Base-by-base conservation (phyloP, 1,140 invertebrate species). In the Parapsyche elsis region DNA sequence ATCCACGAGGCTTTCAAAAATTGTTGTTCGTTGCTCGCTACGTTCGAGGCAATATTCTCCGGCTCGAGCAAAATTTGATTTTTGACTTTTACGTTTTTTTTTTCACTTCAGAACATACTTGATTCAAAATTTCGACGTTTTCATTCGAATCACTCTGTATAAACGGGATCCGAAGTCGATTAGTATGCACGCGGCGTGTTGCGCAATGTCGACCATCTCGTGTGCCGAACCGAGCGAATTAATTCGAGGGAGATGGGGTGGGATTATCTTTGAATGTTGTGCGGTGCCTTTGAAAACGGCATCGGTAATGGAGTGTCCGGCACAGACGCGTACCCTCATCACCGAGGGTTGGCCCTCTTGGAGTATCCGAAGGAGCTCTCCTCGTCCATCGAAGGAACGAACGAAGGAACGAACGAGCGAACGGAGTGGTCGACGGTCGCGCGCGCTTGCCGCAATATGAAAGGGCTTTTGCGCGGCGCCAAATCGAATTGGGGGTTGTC, bases 401-500 rank as follows among this genome's bases (percentile, higher is more conserved):
- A 46, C 45, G 5, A 12, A 46, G 12, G 12, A 46, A 46, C 45
- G 5, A 64, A 16, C 21, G 9, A 5, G 5, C 21, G 26, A 12
- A 14, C 14, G 19, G 12, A 67, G 26, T 24, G 61, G 14, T 19
- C 7, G 14, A 7, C 61, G 5, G 61, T n/a, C 10, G 26, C 19
- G 10, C 21, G 14, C 26, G 61, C 2, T 16, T 7, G 26, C 21
- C 21, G 26, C 61, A 67, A 77, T 82, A 80, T 82, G 70, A 80
- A 70, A 81, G 49, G 76, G 75, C 79, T 80, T 78, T 82, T 49
- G 59, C 14, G 44, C 74, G 71, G 76, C 74, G 30, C 49, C 49
- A 82, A 82, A 82, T 82, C 71, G 81, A 82, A 82, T 82, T 82
- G 79, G 79, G 59, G 67, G 67, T 71, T 82, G 75, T 75, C 74